A percentile compares a stretch with the other conserved stretches of the same genome.
Evolutionary conservation across 2,888 invertebrate species (phyloP).

Genomic region (Lepidochrysops patricia): DNA sequence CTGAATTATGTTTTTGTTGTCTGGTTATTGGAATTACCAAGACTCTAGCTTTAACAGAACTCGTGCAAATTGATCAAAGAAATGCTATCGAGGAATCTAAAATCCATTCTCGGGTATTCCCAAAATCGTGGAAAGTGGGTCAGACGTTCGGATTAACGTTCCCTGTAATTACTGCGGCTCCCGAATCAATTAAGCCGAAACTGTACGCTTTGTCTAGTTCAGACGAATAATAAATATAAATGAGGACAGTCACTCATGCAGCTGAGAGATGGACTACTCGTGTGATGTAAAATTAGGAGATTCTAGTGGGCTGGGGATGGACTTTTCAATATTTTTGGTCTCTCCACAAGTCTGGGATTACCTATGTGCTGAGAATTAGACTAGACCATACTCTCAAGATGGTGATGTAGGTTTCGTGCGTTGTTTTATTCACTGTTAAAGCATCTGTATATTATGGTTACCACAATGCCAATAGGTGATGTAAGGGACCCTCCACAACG

Average conservation of each 20-base stretch:
- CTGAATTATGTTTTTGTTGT: too few species aligned
- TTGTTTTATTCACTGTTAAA: too few species aligned
- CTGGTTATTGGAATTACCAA: too few species aligned
- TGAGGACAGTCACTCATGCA: background rate
- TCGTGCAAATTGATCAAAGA: background rate
- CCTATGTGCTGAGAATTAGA: too few species aligned
- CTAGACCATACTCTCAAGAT: too few species aligned
- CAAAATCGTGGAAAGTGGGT: background rate
- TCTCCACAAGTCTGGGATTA: too few species aligned
- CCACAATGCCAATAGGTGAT: background rate
- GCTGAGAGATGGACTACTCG: too few species aligned
- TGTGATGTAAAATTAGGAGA: too few species aligned
- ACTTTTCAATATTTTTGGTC: background rate
- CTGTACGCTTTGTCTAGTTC: background rate
- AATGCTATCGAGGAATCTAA: background rate
- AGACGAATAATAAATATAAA: background rate
- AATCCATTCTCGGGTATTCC: background rate
- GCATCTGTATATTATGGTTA: too few species aligned
- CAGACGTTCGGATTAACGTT: background rate
- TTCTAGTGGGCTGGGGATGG: background rate
- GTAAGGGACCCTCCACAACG: background rate
- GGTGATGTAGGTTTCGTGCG: too few species aligned
- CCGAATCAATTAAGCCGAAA: conserved; percentile 9
- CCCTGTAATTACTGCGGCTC: conserved; percentile 11
- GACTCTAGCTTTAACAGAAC: too few species aligned